These are phyloP conservation scores for Labeo rohita DNA, from an alignment of 2,113 vertebrate genomes.

Conservation along the genomic window DNA sequence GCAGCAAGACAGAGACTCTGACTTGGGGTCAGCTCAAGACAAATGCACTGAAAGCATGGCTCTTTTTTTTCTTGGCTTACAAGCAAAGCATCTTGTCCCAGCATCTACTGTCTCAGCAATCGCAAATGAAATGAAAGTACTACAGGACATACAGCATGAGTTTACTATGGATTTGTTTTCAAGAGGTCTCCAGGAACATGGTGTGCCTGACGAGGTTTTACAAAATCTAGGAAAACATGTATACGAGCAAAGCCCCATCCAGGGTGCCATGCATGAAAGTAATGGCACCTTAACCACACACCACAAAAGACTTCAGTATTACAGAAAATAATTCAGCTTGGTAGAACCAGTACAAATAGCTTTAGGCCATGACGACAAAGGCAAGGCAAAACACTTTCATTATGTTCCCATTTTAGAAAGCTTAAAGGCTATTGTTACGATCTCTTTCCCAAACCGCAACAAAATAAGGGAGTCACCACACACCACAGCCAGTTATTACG, in stretches of 20 bases:
- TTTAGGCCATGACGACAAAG: neutral
- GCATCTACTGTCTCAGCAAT: neutral
- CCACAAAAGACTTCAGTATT: neutral
- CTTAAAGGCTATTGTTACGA: no score
- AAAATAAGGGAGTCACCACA: no score
- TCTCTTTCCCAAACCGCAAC: no score
- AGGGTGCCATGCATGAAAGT: neutral
- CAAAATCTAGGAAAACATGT: constrained; percentile 10
- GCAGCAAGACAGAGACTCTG: neutral
- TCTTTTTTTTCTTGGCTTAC: constrained; percentile 6
- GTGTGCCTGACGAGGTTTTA: constrained; percentile 18
- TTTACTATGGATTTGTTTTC: constrained; percentile 21
- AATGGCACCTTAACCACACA: constrained; percentile 1
- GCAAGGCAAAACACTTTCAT: no score
- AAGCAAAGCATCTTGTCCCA: constrained; percentile 27
- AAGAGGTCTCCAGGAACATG: constrained; percentile 2
- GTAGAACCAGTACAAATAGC: constrained; percentile 20
- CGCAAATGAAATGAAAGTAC: constrained; percentile 23
- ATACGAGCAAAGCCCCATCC: neutral
- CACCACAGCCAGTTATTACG: no score
- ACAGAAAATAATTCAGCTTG: neutral
- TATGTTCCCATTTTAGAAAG: no score
- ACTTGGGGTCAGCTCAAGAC: neutral
- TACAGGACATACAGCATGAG: constrained; percentile 28
- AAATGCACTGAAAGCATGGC: constrained; percentile 21